phyloP scores from a whole-genome alignment of 1,140 invertebrate species.

The fruit fly (Drosophila melanogaster) region Release_6_plus_ISO1_MT NC_004354.4:1506501-1507000 shows the following conservation, averaged over 20 bases:
- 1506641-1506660: constrained; percentile 48
- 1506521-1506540: constrained; percentile 2
- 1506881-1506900: constrained; percentile 5
- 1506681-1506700: constrained; percentile 6
- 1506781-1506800: constrained; percentile 40
- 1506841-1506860: constrained; percentile 25
- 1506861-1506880: constrained; percentile 31
- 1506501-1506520: not conserved
- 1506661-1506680: constrained; percentile 16
- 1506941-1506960: not conserved
- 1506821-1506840: constrained; percentile 29
- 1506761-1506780: constrained; percentile 11
- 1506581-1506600: constrained; percentile 20
- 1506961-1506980: not conserved
- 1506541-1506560: not conserved
- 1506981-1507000: constrained; percentile 60
- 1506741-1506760: no score
- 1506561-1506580: constrained; percentile 45
- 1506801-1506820: constrained; percentile 48
- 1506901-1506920: constrained; percentile 22
- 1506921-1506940: not conserved
- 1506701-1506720: not conserved
- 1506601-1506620: constrained; percentile 25
- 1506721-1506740: not conserved
- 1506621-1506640: constrained; percentile 46